Base-by-base conservation (phyloP, 2,888 invertebrate genomes). In the Tyria jacobaeae region DNA sequence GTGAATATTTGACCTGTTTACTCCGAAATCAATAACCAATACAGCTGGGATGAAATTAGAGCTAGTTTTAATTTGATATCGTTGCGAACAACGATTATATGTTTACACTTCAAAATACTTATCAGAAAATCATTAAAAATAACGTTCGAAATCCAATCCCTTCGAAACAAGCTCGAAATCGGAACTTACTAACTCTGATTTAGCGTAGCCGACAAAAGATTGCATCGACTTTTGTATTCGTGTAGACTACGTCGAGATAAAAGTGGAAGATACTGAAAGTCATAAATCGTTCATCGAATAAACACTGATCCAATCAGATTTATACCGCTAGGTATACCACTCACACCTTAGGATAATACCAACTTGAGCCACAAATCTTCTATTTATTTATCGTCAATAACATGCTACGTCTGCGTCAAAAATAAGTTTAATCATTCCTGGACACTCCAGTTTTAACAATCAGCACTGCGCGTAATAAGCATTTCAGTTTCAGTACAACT, bases 301-400 rank as follows among this genome's bases (percentile, higher is more conserved):
- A 44, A 44, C 44, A 44, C 21, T 21, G 44, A 44, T 44, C 44
- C 17, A 44, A 44, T 44, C 44, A 44, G 17, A 44, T 12, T 44
- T 44, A 44, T 44, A 44, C 21, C 21, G 21, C 44, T 17, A 44
- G 44, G 12, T 44, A 12, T 10, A 21, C n/a, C n/a, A 12, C 17
- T 41, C 17, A 10, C n/a, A 41, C 41, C 9, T 17, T 41, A 17
- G 5, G 2, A 6, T 41, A 41, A 17, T 6, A 17, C n/a, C n/a
- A n/a, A n/a, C 17, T 41, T n/a, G 39, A 41, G n/a, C 39, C n/a
- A 9, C 17, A 21, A 17, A 41, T 5, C 39, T 15, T 39, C n/a
- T 39, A 39, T 39, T 39, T 39, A 39, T 39, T 39, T 39, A 17
- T 41, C 9, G 2, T 10, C 41, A 17, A 41, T 17, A 41, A 21